Conservation (phyloP, 2,113 vertebrate species). For the Tiliqua scincoides region DNA sequence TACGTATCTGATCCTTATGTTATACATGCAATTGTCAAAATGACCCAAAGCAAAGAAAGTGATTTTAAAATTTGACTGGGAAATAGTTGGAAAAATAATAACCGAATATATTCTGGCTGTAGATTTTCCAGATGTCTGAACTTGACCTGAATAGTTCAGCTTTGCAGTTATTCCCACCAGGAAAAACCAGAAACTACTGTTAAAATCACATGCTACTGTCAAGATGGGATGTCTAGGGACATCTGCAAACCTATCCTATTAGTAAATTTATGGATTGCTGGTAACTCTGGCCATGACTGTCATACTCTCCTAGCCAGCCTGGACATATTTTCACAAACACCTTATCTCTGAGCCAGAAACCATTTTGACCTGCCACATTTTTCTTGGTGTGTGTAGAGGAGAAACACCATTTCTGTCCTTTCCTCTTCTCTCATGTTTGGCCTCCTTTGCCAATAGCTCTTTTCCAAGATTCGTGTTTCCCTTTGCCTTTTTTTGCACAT, state of each 20-base stretch:
- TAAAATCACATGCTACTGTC: slow-evolving; percentile 1
- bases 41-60: neutral
- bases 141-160: neutral
- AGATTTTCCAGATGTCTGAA: neutral
- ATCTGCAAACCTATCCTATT: neutral
- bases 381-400: too few species aligned
- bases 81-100: neutral
- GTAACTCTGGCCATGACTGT: rapidly evolving
- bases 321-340: slow-evolving; percentile 18
- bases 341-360: neutral
- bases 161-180: neutral
- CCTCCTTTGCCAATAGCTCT: neutral
- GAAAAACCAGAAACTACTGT: neutral
- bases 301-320: slow-evolving; percentile 20
- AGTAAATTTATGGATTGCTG: neutral
- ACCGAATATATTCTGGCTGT: neutral
- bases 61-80: neutral
- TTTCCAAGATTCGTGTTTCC: neutral
- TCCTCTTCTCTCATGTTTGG: neutral
- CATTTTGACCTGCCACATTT: neutral
- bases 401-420: neutral
- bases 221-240: neutral
- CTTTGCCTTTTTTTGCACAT: neutral
- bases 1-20: neutral
- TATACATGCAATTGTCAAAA: neutral